Percentiles rank a stretch among this genome's conserved stretches.
These are phyloP conservation scores for Natator depressus DNA, from an alignment of 2,113 vertebrate species.

Conservation along the genomic window DNA sequence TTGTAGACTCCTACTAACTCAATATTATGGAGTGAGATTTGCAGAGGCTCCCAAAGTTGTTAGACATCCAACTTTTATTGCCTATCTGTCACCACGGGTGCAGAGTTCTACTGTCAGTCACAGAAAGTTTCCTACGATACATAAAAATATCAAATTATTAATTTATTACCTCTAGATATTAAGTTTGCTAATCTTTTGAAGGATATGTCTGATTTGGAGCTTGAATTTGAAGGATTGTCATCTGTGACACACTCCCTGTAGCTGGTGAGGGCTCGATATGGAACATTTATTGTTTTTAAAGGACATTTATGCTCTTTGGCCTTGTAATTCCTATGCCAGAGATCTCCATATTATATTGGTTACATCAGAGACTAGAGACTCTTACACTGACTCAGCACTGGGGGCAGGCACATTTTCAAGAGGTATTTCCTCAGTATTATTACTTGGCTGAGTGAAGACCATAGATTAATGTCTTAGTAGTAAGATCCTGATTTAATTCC, in stretches of 20 bases:
- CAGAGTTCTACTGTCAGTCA: not conserved
- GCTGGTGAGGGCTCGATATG: not conserved
- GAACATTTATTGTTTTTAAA: not conserved
- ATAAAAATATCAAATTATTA: not conserved
- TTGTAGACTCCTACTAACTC: not conserved
- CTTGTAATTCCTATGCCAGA: not conserved
- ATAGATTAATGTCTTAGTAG: not conserved
- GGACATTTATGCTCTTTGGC: not conserved
- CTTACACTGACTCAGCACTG: not conserved
- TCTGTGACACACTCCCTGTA: not conserved
- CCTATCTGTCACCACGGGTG: not conserved
- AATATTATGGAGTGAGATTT: too few relatives aligned
- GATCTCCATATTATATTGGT: not conserved
- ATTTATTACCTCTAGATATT: not conserved
- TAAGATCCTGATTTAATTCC: not conserved
- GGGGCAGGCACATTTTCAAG: not conserved
- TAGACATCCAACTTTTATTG: not conserved
- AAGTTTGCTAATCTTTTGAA: not conserved
- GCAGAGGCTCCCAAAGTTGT: not conserved
- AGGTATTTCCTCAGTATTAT: not conserved
- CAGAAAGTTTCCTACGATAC: not conserved
- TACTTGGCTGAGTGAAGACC: not conserved
- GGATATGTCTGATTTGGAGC: not conserved
- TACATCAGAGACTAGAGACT: not conserved
- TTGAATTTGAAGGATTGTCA: not conserved